Percentiles rank a stretch among this genome's conserved stretches.
These are phyloP conservation scores for Atopsyche davidsoni DNA, from an alignment of 1,140 invertebrate species.

Conservation along the genomic window DNA sequence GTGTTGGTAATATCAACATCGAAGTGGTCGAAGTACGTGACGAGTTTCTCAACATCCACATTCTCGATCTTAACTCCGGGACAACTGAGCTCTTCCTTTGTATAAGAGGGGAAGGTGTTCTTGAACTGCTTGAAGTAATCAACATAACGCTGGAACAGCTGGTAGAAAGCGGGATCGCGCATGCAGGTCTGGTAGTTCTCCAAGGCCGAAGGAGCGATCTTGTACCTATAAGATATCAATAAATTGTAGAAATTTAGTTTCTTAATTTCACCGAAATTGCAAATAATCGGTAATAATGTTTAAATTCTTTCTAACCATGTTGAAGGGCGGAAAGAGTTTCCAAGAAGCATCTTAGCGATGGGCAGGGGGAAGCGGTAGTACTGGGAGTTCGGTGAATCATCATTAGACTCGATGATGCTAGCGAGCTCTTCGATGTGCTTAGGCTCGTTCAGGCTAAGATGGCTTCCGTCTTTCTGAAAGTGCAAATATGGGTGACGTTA, in stretches of 20 bases:
- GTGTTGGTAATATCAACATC: conserved; percentile 51
- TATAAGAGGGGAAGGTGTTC: conserved; percentile 45
- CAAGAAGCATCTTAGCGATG: conserved; percentile 54
- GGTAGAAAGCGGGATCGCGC: conserved; percentile 61
- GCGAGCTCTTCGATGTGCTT: conserved; percentile 57
- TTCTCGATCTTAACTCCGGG: conserved; percentile 57
- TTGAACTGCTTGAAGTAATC: conserved; percentile 51
- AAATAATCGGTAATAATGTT: too few species aligned
- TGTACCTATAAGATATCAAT: conserved; percentile 25
- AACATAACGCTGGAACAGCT: conserved; percentile 58
- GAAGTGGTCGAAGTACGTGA: conserved; percentile 56
- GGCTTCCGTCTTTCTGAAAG: conserved; percentile 47
- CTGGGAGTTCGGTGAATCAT: conserved; percentile 55
- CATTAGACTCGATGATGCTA: conserved; percentile 59
- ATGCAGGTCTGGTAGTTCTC: conserved; percentile 53
- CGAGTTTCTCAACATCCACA: conserved; percentile 54
- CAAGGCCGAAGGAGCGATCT: conserved; percentile 46
- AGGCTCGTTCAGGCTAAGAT: conserved; percentile 45
- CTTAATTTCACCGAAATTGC: too few species aligned
- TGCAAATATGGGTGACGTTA: too few species aligned
- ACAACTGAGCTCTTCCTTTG: conserved; percentile 51
- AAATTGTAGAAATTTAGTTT: conserved; percentile 1
- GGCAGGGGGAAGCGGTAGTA: conserved; percentile 58
- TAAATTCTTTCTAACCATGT: too few species aligned
- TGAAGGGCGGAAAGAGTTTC: conserved; percentile 36